Evolutionary conservation across 2,113 vertebrate genomes (phyloP), one percentile per base, ranked within the genome.

Genomic region (Amblyopsis rosae): DNA sequence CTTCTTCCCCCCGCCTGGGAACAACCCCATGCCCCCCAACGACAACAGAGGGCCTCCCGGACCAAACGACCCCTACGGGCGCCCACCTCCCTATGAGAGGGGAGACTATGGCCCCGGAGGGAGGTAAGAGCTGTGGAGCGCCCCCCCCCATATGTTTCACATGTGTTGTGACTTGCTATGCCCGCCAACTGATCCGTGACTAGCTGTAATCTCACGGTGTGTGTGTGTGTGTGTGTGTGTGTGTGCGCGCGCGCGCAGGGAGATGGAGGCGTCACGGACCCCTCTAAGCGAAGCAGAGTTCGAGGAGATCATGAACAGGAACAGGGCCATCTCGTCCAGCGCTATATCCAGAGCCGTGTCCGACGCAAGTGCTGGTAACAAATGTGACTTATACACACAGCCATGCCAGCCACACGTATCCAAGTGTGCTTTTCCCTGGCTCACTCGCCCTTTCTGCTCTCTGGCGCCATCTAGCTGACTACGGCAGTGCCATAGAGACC

Each of bases 301-400:
- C 93, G 98, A 99, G 92, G 98, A 99, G 94, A 99, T 99, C 75
- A 99, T 99, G 98, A 99, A 99, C 88, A 93, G 98, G 75, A 99
- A 99, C 88, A 90, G 98, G 77, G 98, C 98, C 1, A 99, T 99
- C 83, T 99, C 98, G 86, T 98, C 96, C 89, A 99, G 97, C 83
- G 98, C 98, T 76, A 99, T 99, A 89, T 99, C 98, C 0, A 94
- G 98, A 92, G 97, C 97, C 26, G 98, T 99, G 71, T 99, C 97
- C 50, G 98, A 99, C 67, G 98, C 98, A 62, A 99, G 98, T 85
- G 98, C 98, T 91, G 98, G 98, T 99, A 88, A 84, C 65, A 70
- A 0, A 19, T 41, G 35, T 41, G 35, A 41, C 35, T 41, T 41
- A 41, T 41, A 63, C 2, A 32, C 48, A 35, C 8, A 3, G 0